Conservation (phyloP, 2,888 invertebrate genomes). For the Anodontia alba region DNA sequence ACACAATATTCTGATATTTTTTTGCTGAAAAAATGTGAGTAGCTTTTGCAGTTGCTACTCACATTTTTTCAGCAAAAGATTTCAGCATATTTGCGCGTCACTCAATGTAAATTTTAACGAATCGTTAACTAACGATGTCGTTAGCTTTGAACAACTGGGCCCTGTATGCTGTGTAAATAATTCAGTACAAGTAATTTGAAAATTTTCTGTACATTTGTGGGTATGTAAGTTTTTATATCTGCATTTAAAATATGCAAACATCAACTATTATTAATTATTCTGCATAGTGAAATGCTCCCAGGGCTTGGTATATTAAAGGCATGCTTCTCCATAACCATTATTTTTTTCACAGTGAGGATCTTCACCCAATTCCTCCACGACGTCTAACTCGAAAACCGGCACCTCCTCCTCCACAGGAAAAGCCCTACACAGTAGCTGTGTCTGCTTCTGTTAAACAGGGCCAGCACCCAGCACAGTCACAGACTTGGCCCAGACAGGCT, state of each 20-base stretch:
- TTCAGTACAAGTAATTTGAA: background rate
- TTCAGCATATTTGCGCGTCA: no score
- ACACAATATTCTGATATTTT: no score
- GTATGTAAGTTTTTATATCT: no score
- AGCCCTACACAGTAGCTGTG: slow-evolving; percentile 75
- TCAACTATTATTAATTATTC: no score
- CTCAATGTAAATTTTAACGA: no score
- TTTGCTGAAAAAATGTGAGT: no score
- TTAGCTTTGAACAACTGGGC: no score
- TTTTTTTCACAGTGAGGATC: slow-evolving; percentile 65
- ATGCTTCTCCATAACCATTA: slow-evolving; percentile 27
- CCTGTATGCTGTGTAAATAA: background rate
- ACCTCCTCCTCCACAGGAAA: slow-evolving; percentile 75
- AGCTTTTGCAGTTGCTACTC: no score
- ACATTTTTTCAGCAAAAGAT: no score
- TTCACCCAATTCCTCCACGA: slow-evolving; percentile 18
- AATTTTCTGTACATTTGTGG: background rate
- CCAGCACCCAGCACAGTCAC: slow-evolving; percentile 41
- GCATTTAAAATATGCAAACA: no score
- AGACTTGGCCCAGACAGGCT: slow-evolving; percentile 70
- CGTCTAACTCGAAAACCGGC: slow-evolving; percentile 73
- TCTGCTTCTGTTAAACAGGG: slow-evolving; percentile 67
- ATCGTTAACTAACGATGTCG: no score
- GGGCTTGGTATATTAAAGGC: slow-evolving; percentile 8
- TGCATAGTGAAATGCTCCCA: background rate